phyloP scores from a whole-genome alignment of 2,888 invertebrate species.

The Morpho helenor region DNA sequence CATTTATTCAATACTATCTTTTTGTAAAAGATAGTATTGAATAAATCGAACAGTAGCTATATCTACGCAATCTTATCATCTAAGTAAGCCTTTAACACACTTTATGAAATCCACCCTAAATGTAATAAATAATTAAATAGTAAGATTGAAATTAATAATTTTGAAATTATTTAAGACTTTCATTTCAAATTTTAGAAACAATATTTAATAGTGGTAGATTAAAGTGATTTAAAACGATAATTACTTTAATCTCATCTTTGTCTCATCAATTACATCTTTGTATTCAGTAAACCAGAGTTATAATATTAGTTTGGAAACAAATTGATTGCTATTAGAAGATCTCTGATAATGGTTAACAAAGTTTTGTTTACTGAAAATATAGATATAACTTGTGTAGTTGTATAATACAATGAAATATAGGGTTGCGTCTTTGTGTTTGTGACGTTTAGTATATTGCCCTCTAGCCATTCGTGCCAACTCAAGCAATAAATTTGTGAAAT shows the following conservation, averaged over 20 bases:
- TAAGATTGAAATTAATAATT: too few relatives aligned
- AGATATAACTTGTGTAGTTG: too few relatives aligned
- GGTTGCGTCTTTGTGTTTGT: constrained; percentile 16
- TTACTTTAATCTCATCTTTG: constrained; percentile 59
- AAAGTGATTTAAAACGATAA: constrained; percentile 63
- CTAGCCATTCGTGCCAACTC: constrained; percentile 27
- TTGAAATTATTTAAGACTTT: too few relatives aligned
- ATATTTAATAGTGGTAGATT: constrained; percentile 22
- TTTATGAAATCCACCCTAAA: too few relatives aligned
- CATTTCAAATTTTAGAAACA: too few relatives aligned
- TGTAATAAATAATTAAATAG: too few relatives aligned
- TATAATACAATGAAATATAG: neutral
- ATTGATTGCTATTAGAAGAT: constrained; percentile 50
- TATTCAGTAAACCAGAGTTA: constrained; percentile 45
- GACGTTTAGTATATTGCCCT: constrained; percentile 25
- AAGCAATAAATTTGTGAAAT: constrained; percentile 27
- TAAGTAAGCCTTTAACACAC: too few relatives aligned
- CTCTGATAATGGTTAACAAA: constrained; percentile 47
- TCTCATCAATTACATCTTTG: constrained; percentile 48
- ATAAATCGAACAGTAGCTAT: too few relatives aligned
- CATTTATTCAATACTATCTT: too few relatives aligned
- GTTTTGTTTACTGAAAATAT: constrained; percentile 23
- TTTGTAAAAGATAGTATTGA: too few relatives aligned
- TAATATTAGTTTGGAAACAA: constrained; percentile 55
- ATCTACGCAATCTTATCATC: too few relatives aligned